Base-by-base conservation (phyloP, 2,797 vertebrate species). In the Myiotriccus ornatus region DNA sequence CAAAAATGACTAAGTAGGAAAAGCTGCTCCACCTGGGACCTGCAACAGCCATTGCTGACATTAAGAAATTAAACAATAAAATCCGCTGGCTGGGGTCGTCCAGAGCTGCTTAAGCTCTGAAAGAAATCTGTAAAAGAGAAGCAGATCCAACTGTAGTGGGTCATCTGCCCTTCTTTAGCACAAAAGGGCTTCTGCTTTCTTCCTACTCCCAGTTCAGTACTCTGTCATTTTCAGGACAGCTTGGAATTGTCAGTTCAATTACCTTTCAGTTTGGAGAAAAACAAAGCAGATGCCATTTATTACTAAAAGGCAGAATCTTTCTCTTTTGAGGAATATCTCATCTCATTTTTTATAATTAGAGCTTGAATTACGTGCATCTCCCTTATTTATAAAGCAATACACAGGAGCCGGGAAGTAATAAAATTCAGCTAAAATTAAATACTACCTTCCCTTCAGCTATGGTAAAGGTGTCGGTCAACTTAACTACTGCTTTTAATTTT, bases 141-240 rank as follows among this genome's bases (percentile, higher is more conserved):
- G 9, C 44, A 82, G 59, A 86, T 44, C 50, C 52, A 90, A 49
- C 77, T 73, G 16, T 3, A 87, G 32, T 23, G 41, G 92, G 70
- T 43, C 67, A 87, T 87, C 63, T 91, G 84, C 60, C 53, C 46
- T 81, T 92, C 88, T 86, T 53, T 24, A 84, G 81, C 50, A 95
- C 90, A 94, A 94, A 94, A 92, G 84, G 37, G 83, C 44, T 95
- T 93, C 88, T 86, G 80, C 93, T 94, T 92, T 95, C 74, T 76
- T 90, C 84, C 56, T 89, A 74, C 81, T 95, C 84, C 88, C 86
- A 89, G 9, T 83, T 80, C 81, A 95, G 68, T 92, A 78, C 87
- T 94, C 86, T 95, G 81, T 95, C 92, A 89, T 87, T 95, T 95
- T 90, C 84, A 89, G 60, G 71, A 89, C 81, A 93, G 92, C 86